A percentile compares a stretch with the other conserved stretches of the same genome.
phyloP scores from a whole-genome alignment of 2,888 invertebrate genomes.

The Eurytoma adleriae region DNA sequence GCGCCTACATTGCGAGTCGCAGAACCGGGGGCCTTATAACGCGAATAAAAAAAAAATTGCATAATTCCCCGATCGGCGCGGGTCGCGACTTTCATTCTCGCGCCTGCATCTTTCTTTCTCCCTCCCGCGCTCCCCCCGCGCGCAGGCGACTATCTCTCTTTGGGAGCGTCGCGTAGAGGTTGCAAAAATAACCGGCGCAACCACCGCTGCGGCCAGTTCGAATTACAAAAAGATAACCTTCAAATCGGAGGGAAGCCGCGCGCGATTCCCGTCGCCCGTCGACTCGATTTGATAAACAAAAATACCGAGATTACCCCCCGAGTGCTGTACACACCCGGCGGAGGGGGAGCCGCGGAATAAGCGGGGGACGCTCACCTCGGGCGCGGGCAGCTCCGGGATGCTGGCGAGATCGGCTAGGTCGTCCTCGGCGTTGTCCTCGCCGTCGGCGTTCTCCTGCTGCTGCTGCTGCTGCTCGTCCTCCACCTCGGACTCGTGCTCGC shows the following conservation, averaged over 20 bases:
- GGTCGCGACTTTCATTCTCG: not conserved
- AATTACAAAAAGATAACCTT: constrained; percentile 53
- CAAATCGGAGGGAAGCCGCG: constrained; percentile 11
- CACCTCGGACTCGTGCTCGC: constrained; percentile 72
- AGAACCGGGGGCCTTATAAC: no score
- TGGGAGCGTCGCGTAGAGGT: not conserved
- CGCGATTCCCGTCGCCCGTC: no score
- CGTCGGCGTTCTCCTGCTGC: constrained; percentile 66
- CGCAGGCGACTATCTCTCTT: not conserved
- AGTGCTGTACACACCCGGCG: not conserved
- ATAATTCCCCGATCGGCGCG: constrained; percentile 35
- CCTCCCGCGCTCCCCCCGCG: not conserved
- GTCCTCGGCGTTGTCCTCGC: constrained; percentile 71
- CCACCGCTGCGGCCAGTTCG: constrained; percentile 16
- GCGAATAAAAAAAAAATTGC: constrained; percentile 34
- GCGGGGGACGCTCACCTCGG: constrained; percentile 68
- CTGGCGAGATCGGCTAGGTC: constrained; percentile 69
- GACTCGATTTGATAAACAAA: no score
- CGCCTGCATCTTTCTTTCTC: not conserved
- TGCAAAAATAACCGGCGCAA: constrained; percentile 49
- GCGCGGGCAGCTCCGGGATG: constrained; percentile 73
- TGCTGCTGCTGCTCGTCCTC: constrained; percentile 69
- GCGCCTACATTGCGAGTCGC: not conserved
- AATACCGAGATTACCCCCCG: no score
- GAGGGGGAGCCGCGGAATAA: not conserved